These are phyloP conservation scores for Platycheirus albimanus DNA, from an alignment of 2,888 invertebrate species.

Conservation along the genomic window DNA sequence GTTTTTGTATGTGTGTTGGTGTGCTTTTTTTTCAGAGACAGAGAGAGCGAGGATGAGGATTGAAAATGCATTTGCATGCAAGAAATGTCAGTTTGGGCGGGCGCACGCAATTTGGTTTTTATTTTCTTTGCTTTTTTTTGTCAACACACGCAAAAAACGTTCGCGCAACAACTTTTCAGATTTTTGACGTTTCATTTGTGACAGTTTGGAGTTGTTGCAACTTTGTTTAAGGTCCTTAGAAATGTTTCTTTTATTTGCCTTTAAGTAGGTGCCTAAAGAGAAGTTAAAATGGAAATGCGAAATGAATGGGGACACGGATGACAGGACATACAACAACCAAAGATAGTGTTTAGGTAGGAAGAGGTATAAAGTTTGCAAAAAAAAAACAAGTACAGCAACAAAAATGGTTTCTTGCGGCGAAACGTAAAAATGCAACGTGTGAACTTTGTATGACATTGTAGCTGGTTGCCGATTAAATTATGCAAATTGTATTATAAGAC, in stretches of 20 bases:
- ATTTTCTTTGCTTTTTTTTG: neutral
- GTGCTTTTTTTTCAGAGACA: neutral
- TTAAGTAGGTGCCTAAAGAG: too few species aligned
- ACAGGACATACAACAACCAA: neutral
- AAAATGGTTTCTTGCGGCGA: too few species aligned
- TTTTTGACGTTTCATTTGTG: slow-evolving; percentile 37
- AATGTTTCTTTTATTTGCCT: neutral
- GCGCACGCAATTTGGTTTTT: slow-evolving; percentile 58
- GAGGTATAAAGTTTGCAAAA: too few species aligned
- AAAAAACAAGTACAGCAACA: too few species aligned
- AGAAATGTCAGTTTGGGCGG: slow-evolving; percentile 70
- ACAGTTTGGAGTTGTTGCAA: slow-evolving; percentile 26
- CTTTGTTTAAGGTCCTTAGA: slow-evolving; percentile 7
- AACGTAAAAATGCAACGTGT: slow-evolving; percentile 8
- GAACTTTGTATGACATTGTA: slow-evolving; percentile 23
- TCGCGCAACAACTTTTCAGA: slow-evolving; percentile 40
- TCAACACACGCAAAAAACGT: slow-evolving; percentile 35
- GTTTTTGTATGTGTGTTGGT: slow-evolving; percentile 1
- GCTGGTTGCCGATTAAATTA: slow-evolving; percentile 77
- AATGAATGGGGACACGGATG: neutral
- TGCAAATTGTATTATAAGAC: slow-evolving; percentile 82
- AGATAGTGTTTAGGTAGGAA: slow-evolving; percentile 22
- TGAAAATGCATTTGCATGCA: slow-evolving; percentile 70
- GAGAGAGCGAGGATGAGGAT: neutral
- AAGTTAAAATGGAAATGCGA: slow-evolving; percentile 5